Percentiles rank a stretch among this genome's conserved stretches.
phyloP scores from a whole-genome alignment of 2,888 invertebrate genomes.

The Rhagophthalmus giganteus region DNA sequence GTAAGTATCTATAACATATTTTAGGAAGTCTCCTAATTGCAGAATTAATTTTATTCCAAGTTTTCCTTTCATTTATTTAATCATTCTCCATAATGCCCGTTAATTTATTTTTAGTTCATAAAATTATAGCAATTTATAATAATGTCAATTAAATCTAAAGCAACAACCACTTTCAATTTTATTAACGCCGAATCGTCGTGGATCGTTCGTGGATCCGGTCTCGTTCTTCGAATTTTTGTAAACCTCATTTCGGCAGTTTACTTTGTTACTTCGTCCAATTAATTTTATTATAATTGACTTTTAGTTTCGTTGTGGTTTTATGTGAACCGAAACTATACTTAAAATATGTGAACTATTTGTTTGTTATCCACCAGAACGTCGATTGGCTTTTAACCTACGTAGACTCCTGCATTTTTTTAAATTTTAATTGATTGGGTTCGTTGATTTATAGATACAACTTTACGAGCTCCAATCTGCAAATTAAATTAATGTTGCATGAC shows the following conservation, averaged over 20 bases:
- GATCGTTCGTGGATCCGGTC: conserved; percentile 28
- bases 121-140: conserved; percentile 2
- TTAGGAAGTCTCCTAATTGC: background rate
- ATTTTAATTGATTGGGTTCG: conserved; percentile 1
- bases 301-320: conserved; percentile 37
- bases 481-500: no score
- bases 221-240: conserved; percentile 29
- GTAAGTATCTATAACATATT: no score
- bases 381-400: no score
- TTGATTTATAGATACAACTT: no score
- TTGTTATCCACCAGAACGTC: conserved; percentile 1
- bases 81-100: no score
- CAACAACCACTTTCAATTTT: conserved; percentile 21
- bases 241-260: conserved; percentile 35
- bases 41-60: background rate
- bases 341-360: conserved; percentile 19
- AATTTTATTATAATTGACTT: conserved; percentile 52
- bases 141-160: conserved; percentile 24
- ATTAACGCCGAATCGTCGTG: conserved; percentile 25
- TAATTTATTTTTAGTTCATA: background rate
- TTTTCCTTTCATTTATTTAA: background rate
- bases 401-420: no score
- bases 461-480: no score
- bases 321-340: conserved; percentile 8
- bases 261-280: conserved; percentile 48